phyloP scores from a whole-genome alignment of 92 coral and sea anemone genomes.

The Heteractis magnifica region DNA sequence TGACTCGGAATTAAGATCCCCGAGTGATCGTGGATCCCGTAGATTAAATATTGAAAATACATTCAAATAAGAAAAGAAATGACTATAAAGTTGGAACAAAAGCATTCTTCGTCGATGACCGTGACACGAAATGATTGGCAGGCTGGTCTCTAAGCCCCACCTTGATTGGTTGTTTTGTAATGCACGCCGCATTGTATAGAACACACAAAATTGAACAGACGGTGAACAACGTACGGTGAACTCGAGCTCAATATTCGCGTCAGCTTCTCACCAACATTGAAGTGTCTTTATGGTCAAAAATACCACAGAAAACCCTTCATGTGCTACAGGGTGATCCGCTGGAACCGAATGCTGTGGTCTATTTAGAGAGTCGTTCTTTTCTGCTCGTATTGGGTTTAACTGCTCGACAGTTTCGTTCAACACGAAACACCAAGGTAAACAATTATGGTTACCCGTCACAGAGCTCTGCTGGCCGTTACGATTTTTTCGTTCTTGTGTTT shows the following conservation, averaged over 20 bases:
- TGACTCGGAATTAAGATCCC: neutral
- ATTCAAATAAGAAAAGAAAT: slow-evolving; percentile 25
- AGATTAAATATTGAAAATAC: slow-evolving; percentile 13
- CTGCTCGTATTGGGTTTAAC: slow-evolving; percentile 12
- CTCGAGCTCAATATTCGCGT: slow-evolving; percentile 21
- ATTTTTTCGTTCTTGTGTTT: slow-evolving; percentile 16
- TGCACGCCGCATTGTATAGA: slow-evolving; percentile 34
- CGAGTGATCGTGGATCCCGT: slow-evolving; percentile 14
- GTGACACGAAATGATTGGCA: slow-evolving; percentile 77
- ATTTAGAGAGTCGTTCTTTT: neutral
- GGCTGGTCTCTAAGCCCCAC: slow-evolving; percentile 38
- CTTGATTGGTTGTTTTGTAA: slow-evolving; percentile 65
- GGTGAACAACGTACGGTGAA: slow-evolving; percentile 6
- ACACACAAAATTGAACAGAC: slow-evolving; percentile 25
- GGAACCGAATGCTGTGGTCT: slow-evolving; percentile 25
- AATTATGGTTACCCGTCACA: slow-evolving; percentile 27
- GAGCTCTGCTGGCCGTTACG: slow-evolving; percentile 2
- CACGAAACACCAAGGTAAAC: slow-evolving; percentile 38
- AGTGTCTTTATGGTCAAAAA: slow-evolving; percentile 15
- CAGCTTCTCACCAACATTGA: slow-evolving; percentile 3
- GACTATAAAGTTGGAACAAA: slow-evolving; percentile 18
- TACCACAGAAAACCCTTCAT: slow-evolving; percentile 15
- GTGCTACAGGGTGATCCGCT: slow-evolving; percentile 16
- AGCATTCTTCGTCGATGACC: slow-evolving; percentile 69
- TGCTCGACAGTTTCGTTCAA: slow-evolving; percentile 36